Base-by-base conservation (phyloP, 2,113 vertebrate genomes). In the Catharus bicknelli region DNA sequence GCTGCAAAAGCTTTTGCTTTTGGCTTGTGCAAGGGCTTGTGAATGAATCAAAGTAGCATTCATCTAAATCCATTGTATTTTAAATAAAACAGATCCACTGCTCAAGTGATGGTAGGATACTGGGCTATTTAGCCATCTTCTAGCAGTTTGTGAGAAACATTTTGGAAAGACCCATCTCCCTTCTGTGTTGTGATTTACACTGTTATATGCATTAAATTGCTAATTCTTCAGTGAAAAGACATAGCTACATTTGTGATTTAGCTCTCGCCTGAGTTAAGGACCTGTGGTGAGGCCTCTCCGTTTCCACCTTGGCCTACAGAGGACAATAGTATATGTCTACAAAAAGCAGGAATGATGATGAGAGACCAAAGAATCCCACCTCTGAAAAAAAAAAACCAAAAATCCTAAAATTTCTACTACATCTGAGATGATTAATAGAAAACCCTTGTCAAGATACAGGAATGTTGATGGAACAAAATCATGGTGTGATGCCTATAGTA, bases 401-500 rank as follows among this genome's bases (percentile, higher is more conserved):
- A 36, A 36, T 36, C 34, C 34, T 18, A n/a, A 6, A 11, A 40
- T 54, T 68, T 8, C 22, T 55, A 29, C 19, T 45, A 0, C 30
- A 4, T 18, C 21, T 69, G 59, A 73, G 34, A 59, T 17, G 29
- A 36, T 45, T 26, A 14, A n/a, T 22, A 20, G 29, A 72, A 73
- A 88, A 48, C 4, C 3, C 7, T 3, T 5, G 11, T 53, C 3
- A 18, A 34, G 30, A 50, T 26, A 7, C 12, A 18, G 21, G 21
- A 62, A 54, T 13, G 21, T 77, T 67, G 73, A 25, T 54, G 10
- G 34, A 84, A 5, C 8, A 63, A 63, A 89, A 68, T 25, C 2
- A 2, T 0, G 1, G n/a, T 34, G 20, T 53, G 16, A 22, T 53
- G 10, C 5, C 43, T 51, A 4, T 5, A n/a, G 42, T 9, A 62